Conservation (phyloP, 92 coral and sea anemone genomes). For the Parazoanthus swiftii region DNA sequence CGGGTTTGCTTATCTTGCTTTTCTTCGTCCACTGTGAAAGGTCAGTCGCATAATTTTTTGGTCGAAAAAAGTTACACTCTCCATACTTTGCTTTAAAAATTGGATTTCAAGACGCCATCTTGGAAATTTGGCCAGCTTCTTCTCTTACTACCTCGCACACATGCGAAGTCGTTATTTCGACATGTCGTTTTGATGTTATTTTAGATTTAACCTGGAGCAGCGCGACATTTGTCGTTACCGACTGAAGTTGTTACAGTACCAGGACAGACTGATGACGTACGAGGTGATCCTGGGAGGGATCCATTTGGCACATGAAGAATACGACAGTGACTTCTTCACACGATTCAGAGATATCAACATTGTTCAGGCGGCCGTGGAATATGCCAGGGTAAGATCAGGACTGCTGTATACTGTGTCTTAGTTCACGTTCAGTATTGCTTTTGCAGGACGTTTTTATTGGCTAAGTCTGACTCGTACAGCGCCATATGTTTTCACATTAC, state of each 20-base stretch:
- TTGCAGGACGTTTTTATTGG: background rate
- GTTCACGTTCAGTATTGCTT: background rate
- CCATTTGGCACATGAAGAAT: constrained; percentile 87
- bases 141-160: too few relatives aligned
- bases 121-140: too few relatives aligned
- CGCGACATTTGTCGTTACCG: constrained; percentile 96
- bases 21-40: too few relatives aligned
- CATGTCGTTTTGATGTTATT: background rate
- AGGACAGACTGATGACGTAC: constrained; percentile 89
- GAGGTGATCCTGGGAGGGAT: constrained; percentile 88
- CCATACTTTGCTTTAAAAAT: too few relatives aligned
- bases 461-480: background rate
- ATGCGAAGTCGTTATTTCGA: too few relatives aligned
- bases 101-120: too few relatives aligned
- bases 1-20: too few relatives aligned
- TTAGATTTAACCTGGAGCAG: constrained; percentile 90
- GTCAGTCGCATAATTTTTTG: too few relatives aligned
- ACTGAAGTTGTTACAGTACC: constrained; percentile 86
- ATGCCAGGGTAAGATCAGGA: constrained; percentile 77
- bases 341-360: constrained; percentile 88
- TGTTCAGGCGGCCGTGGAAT: constrained; percentile 88
- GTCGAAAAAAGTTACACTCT: too few relatives aligned
- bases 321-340: constrained; percentile 80
- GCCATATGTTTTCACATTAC: background rate
- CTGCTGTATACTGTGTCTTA: background rate